phyloP scores from a whole-genome alignment of 2,113 vertebrate species.

The Semnornis frantzii region DNA sequence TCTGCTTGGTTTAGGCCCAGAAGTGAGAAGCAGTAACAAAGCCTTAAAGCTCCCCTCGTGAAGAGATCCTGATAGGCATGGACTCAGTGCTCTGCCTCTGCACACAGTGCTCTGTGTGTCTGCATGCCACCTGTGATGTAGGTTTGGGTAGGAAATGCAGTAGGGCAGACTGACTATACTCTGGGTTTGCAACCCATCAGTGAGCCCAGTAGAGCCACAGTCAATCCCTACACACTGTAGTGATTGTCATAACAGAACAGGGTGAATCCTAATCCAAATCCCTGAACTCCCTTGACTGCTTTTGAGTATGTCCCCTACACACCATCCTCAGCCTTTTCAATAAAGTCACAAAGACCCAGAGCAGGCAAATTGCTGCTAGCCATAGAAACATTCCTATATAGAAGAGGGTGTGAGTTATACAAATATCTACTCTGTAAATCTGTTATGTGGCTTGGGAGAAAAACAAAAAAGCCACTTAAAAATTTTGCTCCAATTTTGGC shows the following conservation, averaged over 20 bases:
- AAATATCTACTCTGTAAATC: slow-evolving; percentile 9
- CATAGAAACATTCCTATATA: not conserved
- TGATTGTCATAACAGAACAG: fast-evolving
- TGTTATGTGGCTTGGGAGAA: slow-evolving; percentile 8
- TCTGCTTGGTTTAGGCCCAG: not conserved
- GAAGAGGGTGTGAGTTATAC: not conserved
- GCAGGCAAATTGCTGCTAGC: not conserved
- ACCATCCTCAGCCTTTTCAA: not conserved
- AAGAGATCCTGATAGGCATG: not conserved
- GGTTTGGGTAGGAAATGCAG: not conserved
- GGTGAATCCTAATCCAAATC: not conserved
- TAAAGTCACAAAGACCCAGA: too few relatives aligned
- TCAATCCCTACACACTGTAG: not conserved
- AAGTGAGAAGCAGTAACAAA: not conserved
- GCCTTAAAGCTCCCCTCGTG: not conserved
- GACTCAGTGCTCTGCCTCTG: not conserved
- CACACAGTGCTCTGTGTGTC: not conserved
- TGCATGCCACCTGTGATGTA: fast-evolving
- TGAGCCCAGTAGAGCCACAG: not conserved
- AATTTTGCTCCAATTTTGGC: slow-evolving; percentile 34
- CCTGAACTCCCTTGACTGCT: not conserved
- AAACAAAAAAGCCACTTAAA: slow-evolving; percentile 15
- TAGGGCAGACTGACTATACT: fast-evolving
- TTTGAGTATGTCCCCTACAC: fast-evolving
- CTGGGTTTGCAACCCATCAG: not conserved